Conservation (phyloP, 2,113 vertebrate species). For the Danio rerio region DNA sequence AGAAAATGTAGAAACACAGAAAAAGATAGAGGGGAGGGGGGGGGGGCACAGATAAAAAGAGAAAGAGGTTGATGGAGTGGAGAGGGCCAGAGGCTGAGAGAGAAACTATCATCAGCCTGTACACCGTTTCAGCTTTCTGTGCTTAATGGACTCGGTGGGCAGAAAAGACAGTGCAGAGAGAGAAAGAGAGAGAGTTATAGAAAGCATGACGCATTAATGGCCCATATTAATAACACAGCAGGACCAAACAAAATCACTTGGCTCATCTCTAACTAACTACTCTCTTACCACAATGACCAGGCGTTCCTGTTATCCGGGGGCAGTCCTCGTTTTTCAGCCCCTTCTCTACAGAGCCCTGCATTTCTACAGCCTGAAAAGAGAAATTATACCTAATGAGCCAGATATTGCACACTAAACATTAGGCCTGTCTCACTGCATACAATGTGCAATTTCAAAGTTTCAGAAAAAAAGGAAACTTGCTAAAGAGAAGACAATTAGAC, state of each 20-base stretch:
- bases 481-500: neutral
- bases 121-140: conserved; percentile 54
- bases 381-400: conserved; percentile 1
- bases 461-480: neutral
- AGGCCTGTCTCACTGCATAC: neutral
- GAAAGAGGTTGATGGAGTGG: conserved; percentile 49
- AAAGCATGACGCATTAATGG: conserved; percentile 56
- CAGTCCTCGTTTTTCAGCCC: neutral
- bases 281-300: conserved; percentile 1
- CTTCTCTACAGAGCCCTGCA: neutral
- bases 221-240: conserved; percentile 59
- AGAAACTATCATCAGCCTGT: conserved; percentile 54
- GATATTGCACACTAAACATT: neutral
- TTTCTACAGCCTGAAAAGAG: neutral
- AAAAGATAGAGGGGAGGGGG: neutral
- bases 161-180: conserved; percentile 36
- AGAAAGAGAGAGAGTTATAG: conserved; percentile 41
- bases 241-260: conserved; percentile 54
- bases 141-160: conserved; percentile 61
- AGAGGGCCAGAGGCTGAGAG: conserved; percentile 55
- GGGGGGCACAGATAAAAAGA: conserved; percentile 38
- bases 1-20: conserved; percentile 23
- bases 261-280: conserved; percentile 27
- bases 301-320: neutral
- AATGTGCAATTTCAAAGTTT: neutral